These are phyloP conservation scores for Clytia hemisphaerica DNA, from an alignment of 30 jellyfish, hydroid and myxozoan genomes.

Conservation along the genomic window DNA sequence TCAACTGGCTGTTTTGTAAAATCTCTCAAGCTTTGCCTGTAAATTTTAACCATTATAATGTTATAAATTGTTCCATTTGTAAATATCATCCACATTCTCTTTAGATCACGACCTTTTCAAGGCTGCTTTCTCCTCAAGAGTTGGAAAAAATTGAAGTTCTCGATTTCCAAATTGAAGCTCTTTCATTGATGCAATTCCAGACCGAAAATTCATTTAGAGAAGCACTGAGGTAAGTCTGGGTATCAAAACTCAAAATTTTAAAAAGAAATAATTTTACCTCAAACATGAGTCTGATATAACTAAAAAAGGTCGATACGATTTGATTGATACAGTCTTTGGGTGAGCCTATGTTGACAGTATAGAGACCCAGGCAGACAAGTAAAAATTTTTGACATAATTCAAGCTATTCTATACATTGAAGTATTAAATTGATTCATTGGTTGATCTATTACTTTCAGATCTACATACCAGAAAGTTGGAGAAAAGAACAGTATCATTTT, in stretches of 20 bases:
- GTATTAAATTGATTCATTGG: neutral
- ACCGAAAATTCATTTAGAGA: slow-evolving; percentile 67
- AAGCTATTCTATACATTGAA: neutral
- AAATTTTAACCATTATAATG: neutral
- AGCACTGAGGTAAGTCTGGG: slow-evolving; percentile 34
- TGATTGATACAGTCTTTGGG: too few species aligned
- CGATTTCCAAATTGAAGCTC: slow-evolving; percentile 24
- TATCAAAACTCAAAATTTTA: too few species aligned
- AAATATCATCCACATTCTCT: too few species aligned
- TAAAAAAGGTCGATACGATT: too few species aligned
- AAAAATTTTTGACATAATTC: neutral
- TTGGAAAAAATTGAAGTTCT: slow-evolving; percentile 12
- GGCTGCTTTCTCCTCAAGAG: slow-evolving; percentile 57
- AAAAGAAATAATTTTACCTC: too few species aligned
- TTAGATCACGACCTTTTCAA: slow-evolving; percentile 69
- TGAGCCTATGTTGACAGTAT: too few species aligned
- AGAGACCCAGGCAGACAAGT: neutral
- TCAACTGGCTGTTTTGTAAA: too few species aligned
- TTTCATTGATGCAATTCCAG: slow-evolving; percentile 55
- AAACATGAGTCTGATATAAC: too few species aligned
- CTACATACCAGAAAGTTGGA: slow-evolving; percentile 15
- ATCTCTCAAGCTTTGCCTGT: too few species aligned
- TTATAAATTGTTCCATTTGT: neutral
- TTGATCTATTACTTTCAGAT: slow-evolving; percentile 7
- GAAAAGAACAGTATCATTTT: slow-evolving; percentile 12